Base-by-base conservation (phyloP, 2,113 vertebrate species). In the Pollimyrus isidori region DNA sequence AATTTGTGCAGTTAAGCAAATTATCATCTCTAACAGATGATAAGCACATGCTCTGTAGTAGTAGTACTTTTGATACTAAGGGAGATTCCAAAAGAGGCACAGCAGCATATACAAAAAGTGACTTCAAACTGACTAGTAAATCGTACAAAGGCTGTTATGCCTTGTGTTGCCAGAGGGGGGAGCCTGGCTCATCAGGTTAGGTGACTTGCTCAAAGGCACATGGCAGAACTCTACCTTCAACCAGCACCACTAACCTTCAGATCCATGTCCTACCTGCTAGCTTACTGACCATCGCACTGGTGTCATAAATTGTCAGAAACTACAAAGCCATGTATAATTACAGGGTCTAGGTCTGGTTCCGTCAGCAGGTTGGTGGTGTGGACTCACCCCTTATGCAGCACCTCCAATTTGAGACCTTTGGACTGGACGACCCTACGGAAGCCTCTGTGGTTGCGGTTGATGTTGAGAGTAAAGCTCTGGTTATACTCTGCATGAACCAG, bases 301-400 rank as follows among this genome's bases (percentile, higher is more conserved):
- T 62, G 65, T 30, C 10, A 26, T 73, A 73, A 13, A 73, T 35
- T 35, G 65, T 73, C 65, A 35, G 65, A 73, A 73, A 13, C 65
- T 73, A 73, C 9, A 82, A 6, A 21, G 1, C 15, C 4, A 13
- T 82, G 19, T 82, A 21, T 42, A 82, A 23, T 45, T 17, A 46
- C 9, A 1, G 9, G 45, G 7, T 21, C 76, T 13, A 4, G 50
- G 50, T 56, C 53, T 56, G 26, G 30, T 42, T 39, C 35, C 4
- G 2, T 17, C 73, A 39, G 73, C 30, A 15, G 30, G 73, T 21
- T 30, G 35, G 73, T 35, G 13, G 50, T 87, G 17, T 87, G 7
- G 73, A 89, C 97, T 96, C 93, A 99, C 98, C 98, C 98, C 95
- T 98, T 99, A 94, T 99, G 98, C 93, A 98, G 96, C 92, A 99